Evolutionary conservation across 2,113 vertebrate species (phyloP).

Genomic region (Calidris pygmaea): DNA sequence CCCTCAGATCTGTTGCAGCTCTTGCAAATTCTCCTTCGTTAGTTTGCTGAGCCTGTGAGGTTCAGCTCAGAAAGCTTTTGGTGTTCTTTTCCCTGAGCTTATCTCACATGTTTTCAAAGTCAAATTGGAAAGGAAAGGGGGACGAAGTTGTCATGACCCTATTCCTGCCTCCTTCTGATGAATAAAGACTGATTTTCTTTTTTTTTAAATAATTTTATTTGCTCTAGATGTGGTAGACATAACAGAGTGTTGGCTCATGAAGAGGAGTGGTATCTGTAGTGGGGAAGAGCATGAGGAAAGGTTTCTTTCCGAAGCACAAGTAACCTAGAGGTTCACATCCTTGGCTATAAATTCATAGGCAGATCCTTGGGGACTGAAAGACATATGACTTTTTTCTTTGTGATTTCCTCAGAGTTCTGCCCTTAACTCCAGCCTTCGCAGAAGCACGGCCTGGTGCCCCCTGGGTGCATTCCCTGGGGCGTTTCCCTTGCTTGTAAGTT

Average conservation of each 20-base stretch:
- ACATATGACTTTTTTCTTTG: slow-evolving; percentile 3
- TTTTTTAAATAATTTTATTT: background rate
- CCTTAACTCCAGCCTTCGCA: background rate
- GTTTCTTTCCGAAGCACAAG: background rate
- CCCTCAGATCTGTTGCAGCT: background rate
- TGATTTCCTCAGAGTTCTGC: slow-evolving; percentile 8
- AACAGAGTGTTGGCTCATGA: background rate
- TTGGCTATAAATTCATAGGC: slow-evolving; percentile 12
- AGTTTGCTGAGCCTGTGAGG: background rate
- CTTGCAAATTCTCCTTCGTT: background rate
- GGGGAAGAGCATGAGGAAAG: background rate
- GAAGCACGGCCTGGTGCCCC: background rate
- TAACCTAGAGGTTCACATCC: background rate
- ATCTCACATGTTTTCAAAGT: background rate
- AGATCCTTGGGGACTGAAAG: background rate
- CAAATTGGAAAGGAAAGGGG: background rate
- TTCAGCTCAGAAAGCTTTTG: background rate
- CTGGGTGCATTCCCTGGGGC: background rate
- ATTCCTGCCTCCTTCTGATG: background rate
- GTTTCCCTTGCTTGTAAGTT: slow-evolving; percentile 14
- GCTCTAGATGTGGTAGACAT: background rate
- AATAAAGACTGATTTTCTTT: background rate
- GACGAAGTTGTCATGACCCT: background rate
- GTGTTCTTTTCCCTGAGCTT: background rate
- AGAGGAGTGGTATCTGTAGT: background rate